Base-by-base conservation (phyloP, 2,113 vertebrate species). In the Dromas ardeola region DNA sequence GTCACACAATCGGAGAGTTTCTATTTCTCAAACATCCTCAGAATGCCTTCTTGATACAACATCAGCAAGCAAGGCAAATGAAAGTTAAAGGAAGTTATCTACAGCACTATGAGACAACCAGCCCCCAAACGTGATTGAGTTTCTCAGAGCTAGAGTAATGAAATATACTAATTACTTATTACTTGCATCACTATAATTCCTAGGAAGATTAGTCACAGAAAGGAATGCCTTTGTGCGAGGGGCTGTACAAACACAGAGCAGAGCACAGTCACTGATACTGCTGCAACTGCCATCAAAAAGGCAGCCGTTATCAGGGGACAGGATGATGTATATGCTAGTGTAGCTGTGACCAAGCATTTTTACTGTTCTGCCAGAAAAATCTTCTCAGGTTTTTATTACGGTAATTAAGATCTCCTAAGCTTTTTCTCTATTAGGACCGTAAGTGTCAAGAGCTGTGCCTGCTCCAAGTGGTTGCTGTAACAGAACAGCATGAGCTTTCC, bases 131-230 rank as follows among this genome's bases (percentile, higher is more conserved):
- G 66, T 9, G 49, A 91, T 0, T 34, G 58, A 86, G 42, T 80
- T 95, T 87, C 81, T 91, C 73, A 52, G 66, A 61, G 69, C 40
- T 65, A 69, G 19, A 4, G 10, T 72, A 95, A 90, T 93, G 86
- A 95, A 96, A 95, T 67, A 90, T 73, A 88, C 88, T 96, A 95
- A 95, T 96, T 96, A 94, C 78, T 94, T 96, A 92, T 92, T 96
- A 92, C 85, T 96, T 94, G 88, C 87, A 96, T 95, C 90, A 95
- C 67, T 96, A 69, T 90, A 94, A 95, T 97, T 96, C 97, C 93
- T 93, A 88, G 71, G 93, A 92, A 95, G 96, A 96, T 97, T 97
- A 96, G 95, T 96, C 95, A 97, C 71, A 87, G 96, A 92, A 95
- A 94, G 96, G 96, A 97, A 97, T 96, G 96, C 38, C 95, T 96